Percentiles rank a stretch among this genome's conserved stretches.
These are phyloP conservation scores for Plectropomus leopardus DNA, from an alignment of 2,113 vertebrate genomes.

Conservation along the genomic window DNA sequence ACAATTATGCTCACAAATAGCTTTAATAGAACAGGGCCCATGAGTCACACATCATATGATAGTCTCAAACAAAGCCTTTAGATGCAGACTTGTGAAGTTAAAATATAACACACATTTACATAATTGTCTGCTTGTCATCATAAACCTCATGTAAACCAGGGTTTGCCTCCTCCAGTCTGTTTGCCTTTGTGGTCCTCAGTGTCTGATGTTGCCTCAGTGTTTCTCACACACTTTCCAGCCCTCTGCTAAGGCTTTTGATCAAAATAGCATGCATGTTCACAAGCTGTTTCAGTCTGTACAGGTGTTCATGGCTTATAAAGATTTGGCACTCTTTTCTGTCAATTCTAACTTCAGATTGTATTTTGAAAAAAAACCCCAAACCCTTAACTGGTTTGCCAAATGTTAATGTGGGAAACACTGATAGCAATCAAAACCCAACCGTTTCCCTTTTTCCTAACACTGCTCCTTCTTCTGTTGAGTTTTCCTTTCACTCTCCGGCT, in stretches of 20 bases:
- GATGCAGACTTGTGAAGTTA: background rate
- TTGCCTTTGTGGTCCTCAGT: conserved; percentile 64
- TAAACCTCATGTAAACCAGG: conserved; percentile 16
- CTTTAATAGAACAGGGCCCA: background rate
- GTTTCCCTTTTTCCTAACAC: conserved; percentile 11
- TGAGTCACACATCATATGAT: background rate
- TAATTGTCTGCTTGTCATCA: background rate
- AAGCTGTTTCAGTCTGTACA: background rate
- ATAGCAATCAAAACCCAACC: conserved; percentile 16
- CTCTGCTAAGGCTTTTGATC: background rate
- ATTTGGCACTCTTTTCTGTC: background rate
- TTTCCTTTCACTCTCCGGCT: conserved; percentile 18
- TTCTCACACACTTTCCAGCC: background rate
- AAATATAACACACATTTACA: background rate
- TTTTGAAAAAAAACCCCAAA: background rate
- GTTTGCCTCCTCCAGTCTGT: conserved; percentile 50
- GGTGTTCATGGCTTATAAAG: background rate
- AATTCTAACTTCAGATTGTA: background rate
- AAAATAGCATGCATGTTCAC: background rate
- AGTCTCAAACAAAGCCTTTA: background rate
- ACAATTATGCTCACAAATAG: background rate
- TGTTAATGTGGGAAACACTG: conserved; percentile 7
- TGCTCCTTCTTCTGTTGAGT: conserved; percentile 14
- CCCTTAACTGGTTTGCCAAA: background rate
- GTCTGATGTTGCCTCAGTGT: conserved; percentile 14